phyloP scores from a whole-genome alignment of 2,888 invertebrate genomes.

The Antheraea assamensis region DNA sequence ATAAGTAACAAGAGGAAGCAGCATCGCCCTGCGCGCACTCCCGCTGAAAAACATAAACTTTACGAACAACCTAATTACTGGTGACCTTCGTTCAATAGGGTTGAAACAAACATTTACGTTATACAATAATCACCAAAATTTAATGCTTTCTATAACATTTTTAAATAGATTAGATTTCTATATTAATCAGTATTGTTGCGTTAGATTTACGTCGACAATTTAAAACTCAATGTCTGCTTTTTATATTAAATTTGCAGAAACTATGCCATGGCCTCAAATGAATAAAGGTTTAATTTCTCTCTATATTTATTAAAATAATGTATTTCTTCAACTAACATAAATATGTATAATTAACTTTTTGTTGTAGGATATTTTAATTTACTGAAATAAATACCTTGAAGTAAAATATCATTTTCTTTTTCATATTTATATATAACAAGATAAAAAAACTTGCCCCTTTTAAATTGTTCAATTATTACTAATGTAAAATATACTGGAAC shows the following conservation, averaged over 20 bases:
- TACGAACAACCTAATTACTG: conserved; percentile 66
- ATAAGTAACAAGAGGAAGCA: conserved; percentile 62
- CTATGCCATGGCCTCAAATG: neutral
- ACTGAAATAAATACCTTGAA: no score
- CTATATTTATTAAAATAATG: neutral
- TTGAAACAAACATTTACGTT: conserved; percentile 29
- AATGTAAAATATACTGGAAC: neutral
- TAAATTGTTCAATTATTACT: neutral
- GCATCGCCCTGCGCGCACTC: conserved; percentile 29
- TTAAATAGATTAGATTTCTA: conserved; percentile 57
- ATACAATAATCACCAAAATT: conserved; percentile 44
- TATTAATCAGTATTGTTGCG: conserved; percentile 50
- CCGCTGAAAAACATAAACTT: conserved; percentile 64
- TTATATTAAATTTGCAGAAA: neutral
- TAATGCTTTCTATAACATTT: conserved; percentile 53
- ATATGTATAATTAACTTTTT: no score
- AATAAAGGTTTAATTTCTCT: neutral
- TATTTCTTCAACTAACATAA: no score
- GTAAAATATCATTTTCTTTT: no score
- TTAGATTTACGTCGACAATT: conserved; percentile 38
- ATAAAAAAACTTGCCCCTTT: neutral
- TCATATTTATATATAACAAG: no score
- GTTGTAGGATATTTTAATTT: no score
- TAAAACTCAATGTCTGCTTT: neutral
- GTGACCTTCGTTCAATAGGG: conserved; percentile 59